Conservation (phyloP, 2,797 vertebrate species). For the Stomatorhinus walkeri region DNA sequence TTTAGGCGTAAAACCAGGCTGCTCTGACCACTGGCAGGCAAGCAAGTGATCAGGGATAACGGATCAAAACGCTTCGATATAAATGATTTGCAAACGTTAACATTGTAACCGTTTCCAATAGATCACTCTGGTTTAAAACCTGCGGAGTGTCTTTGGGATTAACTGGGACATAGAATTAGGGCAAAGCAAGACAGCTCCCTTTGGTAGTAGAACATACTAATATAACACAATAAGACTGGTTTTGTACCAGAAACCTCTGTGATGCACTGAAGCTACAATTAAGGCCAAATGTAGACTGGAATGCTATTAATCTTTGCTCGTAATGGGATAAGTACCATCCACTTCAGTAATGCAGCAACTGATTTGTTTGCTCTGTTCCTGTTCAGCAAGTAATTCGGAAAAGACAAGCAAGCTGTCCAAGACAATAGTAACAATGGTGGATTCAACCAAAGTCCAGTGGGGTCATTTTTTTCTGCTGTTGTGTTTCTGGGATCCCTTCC, state of each 20-base stretch:
- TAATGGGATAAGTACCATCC: background rate
- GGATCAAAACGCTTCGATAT: background rate
- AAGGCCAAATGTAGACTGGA: background rate
- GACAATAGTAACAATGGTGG: background rate
- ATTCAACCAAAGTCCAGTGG: background rate
- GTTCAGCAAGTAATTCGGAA: background rate
- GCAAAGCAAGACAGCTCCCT: background rate
- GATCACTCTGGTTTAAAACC: background rate
- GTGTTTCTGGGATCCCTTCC: background rate
- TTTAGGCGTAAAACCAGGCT: background rate
- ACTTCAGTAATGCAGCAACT: background rate
- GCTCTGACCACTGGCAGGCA: background rate
- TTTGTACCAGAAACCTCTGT: background rate
- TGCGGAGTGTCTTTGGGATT: background rate
- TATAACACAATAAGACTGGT: background rate
- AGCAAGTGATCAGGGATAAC: background rate
- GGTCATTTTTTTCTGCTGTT: background rate
- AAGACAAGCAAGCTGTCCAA: background rate
- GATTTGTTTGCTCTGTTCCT: background rate
- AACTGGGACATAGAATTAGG: conserved; percentile 7
- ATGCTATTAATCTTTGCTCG: background rate
- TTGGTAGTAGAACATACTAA: background rate
- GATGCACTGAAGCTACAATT: background rate
- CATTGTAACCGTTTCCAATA: background rate
- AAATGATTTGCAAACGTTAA: background rate